Base-by-base conservation (phyloP, 2,888 invertebrate genomes). In the Aplocera efformata region DNA sequence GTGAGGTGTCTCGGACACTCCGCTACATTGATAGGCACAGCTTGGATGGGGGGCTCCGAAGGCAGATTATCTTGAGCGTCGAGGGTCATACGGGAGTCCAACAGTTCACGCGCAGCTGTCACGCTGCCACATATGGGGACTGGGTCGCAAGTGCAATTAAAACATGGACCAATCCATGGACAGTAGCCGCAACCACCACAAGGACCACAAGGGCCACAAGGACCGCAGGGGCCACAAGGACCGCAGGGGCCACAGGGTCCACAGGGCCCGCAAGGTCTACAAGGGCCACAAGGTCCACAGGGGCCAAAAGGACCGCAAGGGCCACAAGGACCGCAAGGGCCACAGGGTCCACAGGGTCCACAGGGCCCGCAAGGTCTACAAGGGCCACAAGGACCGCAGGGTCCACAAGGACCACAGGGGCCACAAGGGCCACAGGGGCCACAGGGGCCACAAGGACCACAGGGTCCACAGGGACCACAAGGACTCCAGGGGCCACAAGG, bases 401-500 rank as follows among this genome's bases (percentile, higher is more conserved):
- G 24, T 0, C 32, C 32, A 20, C 26, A 34, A 9, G 25, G 17
- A 7, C 31, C 23, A 10, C 7, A 17, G 8, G 32, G 30, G 4
- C 42, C 28, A 17, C 50, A 49, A 3, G 48, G 60, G 40, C 28
- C 40, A 11, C 45, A 50, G 0, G 47, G 42, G 1, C 40, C 48
- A 31, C 27, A 50, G 5, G 26, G 34, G 22, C 42, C 53, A 36
- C 10, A 60, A 41, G 32, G 55, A 28, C 42, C 37, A 30, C 40
- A 46, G 1, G 38, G 9, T 0, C 43, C 41, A 2, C 36, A 42
- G 3, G 33, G 13, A 0, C 36, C 9, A 8, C 43, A 44, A 3
- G 36, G 40, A 3, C 53, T 48, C 23, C 60, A 60, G 29, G 6
- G 42, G 2, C 58, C 49, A 25, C 57, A 56, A 0, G 54, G 33